Base-by-base conservation (phyloP, 2,888 invertebrate species). In the Acheta domesticus region DNA sequence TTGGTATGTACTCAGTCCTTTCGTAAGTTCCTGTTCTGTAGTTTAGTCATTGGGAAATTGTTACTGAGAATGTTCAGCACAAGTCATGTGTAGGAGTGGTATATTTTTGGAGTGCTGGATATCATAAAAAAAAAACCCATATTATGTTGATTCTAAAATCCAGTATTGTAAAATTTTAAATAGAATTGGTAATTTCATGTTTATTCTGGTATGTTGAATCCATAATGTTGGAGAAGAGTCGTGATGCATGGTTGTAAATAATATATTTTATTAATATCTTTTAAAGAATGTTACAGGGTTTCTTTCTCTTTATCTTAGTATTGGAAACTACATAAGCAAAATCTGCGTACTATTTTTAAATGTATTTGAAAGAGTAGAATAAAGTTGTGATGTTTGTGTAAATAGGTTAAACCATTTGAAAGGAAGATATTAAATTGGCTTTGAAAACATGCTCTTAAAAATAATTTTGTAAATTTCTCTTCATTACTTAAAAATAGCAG, bases 241-340 rank as follows among this genome's bases (percentile, higher is more conserved):
- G 62, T 62, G 36, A 16, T 62, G 16, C 14, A n/a, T 62, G 62
- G 62, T 62, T 62, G 62, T 62, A 62, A 62, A 62, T 62, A 62
- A n/a, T 62, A 62, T 62, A 62, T 62, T 62, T 62, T 62, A 62
- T 62, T 19, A 62, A 62, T 62, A 3, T 62, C 62, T 62, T 12
- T 62, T 19, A 62, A 62, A 62, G 62, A 62, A 5, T 62, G 62
- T n/a, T 62, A 19, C n/a, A 62, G 14, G n/a, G n/a, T 62, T 62
- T 62, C 62, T 62, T n/a, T 62, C 14, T 62, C 62, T 62, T 62
- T 62, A 62, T 62, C 62, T 62, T 62, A n/a, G 62, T n/a, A 62
- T 62, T 62, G 14, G n/a, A 16, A n/a, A 62, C 8, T 62, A 12
- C 62, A 14, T 19, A 62, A 36, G 8, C 4, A n/a, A 19, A 11